Conservation (phyloP, 2,888 invertebrate species). For the Hirtodrosophila histrioides region DNA sequence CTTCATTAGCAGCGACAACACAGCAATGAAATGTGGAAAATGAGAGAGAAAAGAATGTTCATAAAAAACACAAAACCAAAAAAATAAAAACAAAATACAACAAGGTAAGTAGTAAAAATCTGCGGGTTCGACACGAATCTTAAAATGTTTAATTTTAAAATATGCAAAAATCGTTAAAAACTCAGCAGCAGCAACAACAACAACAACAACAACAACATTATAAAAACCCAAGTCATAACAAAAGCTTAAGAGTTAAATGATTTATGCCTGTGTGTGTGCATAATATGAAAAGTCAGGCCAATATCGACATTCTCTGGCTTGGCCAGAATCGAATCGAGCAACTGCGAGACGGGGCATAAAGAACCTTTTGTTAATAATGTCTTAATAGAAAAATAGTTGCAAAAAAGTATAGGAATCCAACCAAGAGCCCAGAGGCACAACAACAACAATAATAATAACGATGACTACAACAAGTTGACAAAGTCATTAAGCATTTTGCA, state of each 20-base stretch:
- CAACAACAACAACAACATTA: neutral
- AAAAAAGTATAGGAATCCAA: conserved; percentile 25
- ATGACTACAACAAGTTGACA: conserved; percentile 35
- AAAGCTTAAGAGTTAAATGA: conserved; percentile 58
- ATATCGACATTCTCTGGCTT: conserved; percentile 18
- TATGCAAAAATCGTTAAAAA: conserved; percentile 73
- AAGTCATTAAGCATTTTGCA: conserved; percentile 49
- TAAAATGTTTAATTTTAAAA: conserved; percentile 61
- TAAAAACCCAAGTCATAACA: conserved; percentile 35
- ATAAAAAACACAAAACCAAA: conserved; percentile 11
- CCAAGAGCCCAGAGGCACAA: conserved; percentile 14
- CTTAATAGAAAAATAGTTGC: conserved; percentile 64
- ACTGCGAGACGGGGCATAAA: conserved; percentile 16
- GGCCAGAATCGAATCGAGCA: conserved; percentile 4
- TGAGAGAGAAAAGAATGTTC: conserved; percentile 8
- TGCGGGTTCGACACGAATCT: conserved; percentile 71
- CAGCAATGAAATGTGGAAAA: conserved; percentile 38
- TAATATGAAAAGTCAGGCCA: conserved; percentile 14
- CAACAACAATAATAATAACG: conserved; percentile 7
- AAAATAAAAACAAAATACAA: conserved; percentile 37
- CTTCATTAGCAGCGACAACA: conserved; percentile 67
- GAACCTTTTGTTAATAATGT: conserved; percentile 65
- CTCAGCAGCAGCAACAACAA: conserved; percentile 25
- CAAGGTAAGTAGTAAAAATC: conserved; percentile 63
- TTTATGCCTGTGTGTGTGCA: conserved; percentile 50